Conservation (phyloP, 2,888 invertebrate genomes). For the Tetragonisca angustula region DNA sequence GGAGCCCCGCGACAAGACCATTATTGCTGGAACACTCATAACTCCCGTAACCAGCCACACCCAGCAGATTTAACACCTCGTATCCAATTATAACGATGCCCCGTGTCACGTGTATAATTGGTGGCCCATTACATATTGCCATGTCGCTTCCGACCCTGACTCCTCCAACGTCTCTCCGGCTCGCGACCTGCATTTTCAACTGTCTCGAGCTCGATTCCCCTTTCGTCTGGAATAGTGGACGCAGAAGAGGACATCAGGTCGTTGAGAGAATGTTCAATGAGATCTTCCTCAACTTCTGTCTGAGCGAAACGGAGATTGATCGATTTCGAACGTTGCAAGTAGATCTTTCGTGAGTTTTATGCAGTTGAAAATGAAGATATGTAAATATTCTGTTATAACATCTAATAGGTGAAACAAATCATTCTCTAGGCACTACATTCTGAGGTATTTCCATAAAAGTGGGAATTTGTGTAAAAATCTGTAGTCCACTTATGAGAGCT, state of each 20-base stretch:
- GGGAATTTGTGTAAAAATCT: too few relatives aligned
- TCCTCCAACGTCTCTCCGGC: not conserved
- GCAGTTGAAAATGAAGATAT: too few relatives aligned
- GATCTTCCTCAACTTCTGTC: not conserved
- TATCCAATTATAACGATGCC: constrained; percentile 73
- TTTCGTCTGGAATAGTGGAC: not conserved
- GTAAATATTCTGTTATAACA: too few relatives aligned
- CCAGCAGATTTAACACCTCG: constrained; percentile 75
- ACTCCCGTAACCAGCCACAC: constrained; percentile 72
- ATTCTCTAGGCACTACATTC: too few relatives aligned
- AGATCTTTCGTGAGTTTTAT: too few relatives aligned
- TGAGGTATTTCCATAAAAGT: too few relatives aligned
- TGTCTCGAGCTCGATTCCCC: too few relatives aligned
- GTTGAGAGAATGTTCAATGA: not conserved
- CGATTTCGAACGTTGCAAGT: not conserved
- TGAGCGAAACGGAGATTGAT: too few relatives aligned
- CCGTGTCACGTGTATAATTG: constrained; percentile 65
- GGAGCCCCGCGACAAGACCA: constrained; percentile 68
- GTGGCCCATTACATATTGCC: constrained; percentile 60
- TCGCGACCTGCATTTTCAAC: constrained; percentile 6
- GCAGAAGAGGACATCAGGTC: not conserved
- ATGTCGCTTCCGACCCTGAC: constrained; percentile 49
- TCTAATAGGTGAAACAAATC: too few relatives aligned
- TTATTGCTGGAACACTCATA: constrained; percentile 72
- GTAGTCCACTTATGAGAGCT: too few relatives aligned